These are phyloP conservation scores for Ibycter americanus DNA, from an alignment of 2,797 vertebrate genomes.

Conservation along the genomic window DNA sequence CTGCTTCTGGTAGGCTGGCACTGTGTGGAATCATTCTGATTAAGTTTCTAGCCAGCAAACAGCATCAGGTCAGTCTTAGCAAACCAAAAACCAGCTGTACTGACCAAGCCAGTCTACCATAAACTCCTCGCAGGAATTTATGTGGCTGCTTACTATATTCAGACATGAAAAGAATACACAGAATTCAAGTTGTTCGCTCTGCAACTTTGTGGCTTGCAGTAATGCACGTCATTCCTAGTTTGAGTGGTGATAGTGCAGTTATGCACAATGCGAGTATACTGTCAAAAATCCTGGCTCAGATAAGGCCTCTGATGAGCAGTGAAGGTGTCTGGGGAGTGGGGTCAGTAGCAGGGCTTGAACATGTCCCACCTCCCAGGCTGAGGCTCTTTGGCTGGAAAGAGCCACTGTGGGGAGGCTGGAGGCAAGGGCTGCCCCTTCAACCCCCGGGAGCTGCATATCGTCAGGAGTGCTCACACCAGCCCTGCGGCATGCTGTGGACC, in stretches of 20 bases:
- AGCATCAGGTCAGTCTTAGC: neutral
- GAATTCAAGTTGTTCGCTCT: neutral
- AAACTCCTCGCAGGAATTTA: neutral
- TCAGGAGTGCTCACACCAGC: accelerated
- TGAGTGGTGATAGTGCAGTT: neutral
- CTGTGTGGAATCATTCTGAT: neutral
- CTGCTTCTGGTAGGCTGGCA: neutral
- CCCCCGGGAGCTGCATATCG: accelerated
- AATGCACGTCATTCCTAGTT: neutral
- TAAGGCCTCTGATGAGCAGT: neutral
- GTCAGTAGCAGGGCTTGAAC: neutral
- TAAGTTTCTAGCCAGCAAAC: neutral
- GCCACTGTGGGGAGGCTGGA: neutral
- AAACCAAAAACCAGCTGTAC: neutral
- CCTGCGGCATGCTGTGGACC: neutral
- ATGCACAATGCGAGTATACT: neutral
- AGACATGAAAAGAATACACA: neutral
- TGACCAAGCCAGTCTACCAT: accelerated
- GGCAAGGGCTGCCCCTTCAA: neutral
- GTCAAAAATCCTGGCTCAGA: neutral
- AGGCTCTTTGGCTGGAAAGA: neutral
- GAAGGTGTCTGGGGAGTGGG: neutral
- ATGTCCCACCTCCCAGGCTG: neutral
- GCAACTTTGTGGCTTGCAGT: neutral
- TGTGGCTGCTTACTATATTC: neutral